phyloP scores from a whole-genome alignment of 1,140 invertebrate genomes.

The Olivierus martensii region DNA sequence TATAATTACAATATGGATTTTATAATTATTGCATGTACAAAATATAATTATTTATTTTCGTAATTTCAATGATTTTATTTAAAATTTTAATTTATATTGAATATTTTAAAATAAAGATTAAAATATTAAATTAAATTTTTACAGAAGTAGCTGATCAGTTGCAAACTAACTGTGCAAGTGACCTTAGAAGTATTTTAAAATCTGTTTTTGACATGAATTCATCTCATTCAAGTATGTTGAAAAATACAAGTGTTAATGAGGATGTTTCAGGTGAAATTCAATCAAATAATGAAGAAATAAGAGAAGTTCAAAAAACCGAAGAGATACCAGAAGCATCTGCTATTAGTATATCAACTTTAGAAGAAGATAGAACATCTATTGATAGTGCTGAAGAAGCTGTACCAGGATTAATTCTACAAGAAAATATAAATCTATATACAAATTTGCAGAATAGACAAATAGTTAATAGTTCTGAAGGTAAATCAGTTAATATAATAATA shows the following conservation, averaged over 20 bases:
- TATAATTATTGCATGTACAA: too few species aligned
- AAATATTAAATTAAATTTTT: not conserved
- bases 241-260: not conserved
- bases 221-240: not conserved
- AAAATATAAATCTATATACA: too few species aligned
- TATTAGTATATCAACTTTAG: not conserved
- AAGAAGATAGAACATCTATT: not conserved
- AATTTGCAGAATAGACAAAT: too few species aligned
- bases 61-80: too few species aligned
- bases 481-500: too few species aligned
- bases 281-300: too few species aligned
- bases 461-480: too few species aligned
- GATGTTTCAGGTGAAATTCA: too few species aligned
- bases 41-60: too few species aligned
- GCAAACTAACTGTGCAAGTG: constrained; percentile 96
- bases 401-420: not conserved
- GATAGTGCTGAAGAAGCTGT: constrained; percentile 1
- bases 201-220: constrained; percentile 41
- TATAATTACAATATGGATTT: too few species aligned
- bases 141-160: constrained; percentile 93
- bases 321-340: not conserved
- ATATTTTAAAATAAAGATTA: not conserved
- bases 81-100: too few species aligned
- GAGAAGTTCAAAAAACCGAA: too few species aligned
- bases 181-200: constrained; percentile 87